phyloP scores from a whole-genome alignment of 2,113 vertebrate species.

The Catharus minimus region DNA sequence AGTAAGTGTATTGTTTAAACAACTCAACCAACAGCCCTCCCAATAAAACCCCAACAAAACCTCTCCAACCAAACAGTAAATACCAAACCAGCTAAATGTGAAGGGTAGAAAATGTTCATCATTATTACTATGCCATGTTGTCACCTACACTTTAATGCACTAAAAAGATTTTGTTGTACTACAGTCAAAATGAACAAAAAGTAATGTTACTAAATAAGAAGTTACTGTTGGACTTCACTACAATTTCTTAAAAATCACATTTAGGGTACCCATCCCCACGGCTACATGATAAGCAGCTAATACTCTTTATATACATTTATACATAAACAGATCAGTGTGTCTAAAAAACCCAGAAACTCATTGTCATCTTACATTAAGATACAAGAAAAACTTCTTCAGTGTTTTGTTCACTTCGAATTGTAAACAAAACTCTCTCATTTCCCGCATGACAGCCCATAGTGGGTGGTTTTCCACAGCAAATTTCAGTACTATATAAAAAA shows the following conservation, averaged over 20 bases:
- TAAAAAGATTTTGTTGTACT: not conserved
- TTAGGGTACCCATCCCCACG: not conserved
- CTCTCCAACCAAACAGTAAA: not conserved
- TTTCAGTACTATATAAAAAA: not conserved
- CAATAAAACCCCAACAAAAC: not conserved
- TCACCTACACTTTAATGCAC: not conserved
- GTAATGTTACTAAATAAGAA: not conserved
- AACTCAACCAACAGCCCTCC: not conserved
- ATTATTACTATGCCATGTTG: not conserved
- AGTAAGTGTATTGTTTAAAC: not conserved
- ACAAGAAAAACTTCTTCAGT: not conserved
- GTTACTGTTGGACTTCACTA: not conserved
- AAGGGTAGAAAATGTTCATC: not conserved
- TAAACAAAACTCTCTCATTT: not conserved
- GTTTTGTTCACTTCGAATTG: not conserved
- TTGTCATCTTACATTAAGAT: fast-evolving
- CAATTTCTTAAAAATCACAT: not conserved
- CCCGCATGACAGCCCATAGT: not conserved
- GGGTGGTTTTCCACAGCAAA: not conserved
- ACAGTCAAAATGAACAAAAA: not conserved
- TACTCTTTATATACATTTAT: not conserved
- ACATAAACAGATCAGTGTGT: not conserved
- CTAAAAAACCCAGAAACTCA: not conserved
- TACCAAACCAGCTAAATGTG: not conserved
- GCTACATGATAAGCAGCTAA: not conserved